These are phyloP conservation scores for Dendroctonus valens DNA, from an alignment of 1,140 invertebrate genomes.

Conservation along the genomic window DNA sequence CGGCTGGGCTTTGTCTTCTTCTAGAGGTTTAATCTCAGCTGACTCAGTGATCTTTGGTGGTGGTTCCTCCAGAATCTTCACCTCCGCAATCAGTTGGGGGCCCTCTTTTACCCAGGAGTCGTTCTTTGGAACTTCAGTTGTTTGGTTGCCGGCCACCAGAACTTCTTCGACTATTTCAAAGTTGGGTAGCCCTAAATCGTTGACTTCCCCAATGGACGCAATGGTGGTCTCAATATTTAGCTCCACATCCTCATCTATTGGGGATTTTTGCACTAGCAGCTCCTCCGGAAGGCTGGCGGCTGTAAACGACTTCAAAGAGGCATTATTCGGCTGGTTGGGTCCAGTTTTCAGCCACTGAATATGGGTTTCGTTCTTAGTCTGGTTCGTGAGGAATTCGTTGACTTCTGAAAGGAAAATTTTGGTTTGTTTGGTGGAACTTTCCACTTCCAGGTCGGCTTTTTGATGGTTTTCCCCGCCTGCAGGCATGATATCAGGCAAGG, in stretches of 20 bases:
- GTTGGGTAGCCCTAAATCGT: too few relatives aligned
- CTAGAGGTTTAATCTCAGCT: too few relatives aligned
- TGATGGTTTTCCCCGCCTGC: conserved; percentile 21
- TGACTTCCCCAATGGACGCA: too few relatives aligned
- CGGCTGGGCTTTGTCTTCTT: too few relatives aligned
- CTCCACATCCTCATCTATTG: conserved; percentile 33
- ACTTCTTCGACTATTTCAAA: too few relatives aligned
- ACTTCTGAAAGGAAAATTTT: conserved; percentile 42
- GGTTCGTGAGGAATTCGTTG: conserved; percentile 36
- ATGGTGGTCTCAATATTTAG: too few relatives aligned
- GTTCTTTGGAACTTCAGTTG: neutral
- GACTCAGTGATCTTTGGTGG: too few relatives aligned
- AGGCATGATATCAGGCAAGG: conserved; percentile 47
- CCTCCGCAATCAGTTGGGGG: conserved; percentile 10
- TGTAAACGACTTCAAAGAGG: conserved; percentile 29
- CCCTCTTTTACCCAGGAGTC: neutral
- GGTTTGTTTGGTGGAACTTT: conserved; percentile 17
- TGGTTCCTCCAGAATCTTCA: conserved; percentile 2
- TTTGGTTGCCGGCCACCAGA: too few relatives aligned
- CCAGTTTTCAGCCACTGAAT: conserved; percentile 38
- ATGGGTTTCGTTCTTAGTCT: conserved; percentile 31
- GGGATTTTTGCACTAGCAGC: conserved; percentile 34
- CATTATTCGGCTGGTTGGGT: neutral
- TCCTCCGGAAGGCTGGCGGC: conserved; percentile 35
- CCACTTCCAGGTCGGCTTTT: conserved; percentile 23